Percentiles rank a stretch among this genome's conserved stretches.
Evolutionary conservation across 2,113 vertebrate genomes (phyloP).

Genomic region (Prionailurus bengalensis): DNA sequence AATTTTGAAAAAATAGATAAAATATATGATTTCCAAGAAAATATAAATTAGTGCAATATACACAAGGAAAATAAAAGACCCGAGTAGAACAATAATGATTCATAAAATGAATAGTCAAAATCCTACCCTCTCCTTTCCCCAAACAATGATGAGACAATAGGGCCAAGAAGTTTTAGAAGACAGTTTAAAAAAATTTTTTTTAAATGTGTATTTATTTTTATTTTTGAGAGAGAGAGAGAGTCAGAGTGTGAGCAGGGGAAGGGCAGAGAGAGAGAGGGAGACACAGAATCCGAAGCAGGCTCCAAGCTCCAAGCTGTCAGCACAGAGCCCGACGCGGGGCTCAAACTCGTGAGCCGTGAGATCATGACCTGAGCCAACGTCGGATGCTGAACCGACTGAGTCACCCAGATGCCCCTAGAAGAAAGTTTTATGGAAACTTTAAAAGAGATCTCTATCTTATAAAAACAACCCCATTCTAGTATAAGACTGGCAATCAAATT

Average conservation of each 20-base stretch:
- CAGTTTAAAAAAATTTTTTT: neutral
- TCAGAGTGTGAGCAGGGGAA: too few relatives aligned
- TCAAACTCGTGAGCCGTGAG: too few relatives aligned
- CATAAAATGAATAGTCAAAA: neutral
- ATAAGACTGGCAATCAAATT: neutral
- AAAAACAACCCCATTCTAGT: neutral
- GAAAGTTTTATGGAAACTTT: neutral
- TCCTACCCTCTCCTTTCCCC: neutral
- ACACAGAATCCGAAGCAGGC: too few relatives aligned
- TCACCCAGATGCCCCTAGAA: neutral
- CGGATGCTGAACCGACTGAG: too few relatives aligned
- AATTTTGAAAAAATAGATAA: neutral
- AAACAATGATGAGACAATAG: neutral
- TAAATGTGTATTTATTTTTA: too few relatives aligned
- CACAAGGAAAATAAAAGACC: neutral
- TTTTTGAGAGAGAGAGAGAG: too few relatives aligned
- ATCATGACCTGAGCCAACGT: too few relatives aligned
- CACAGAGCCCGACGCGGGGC: fast-evolving
- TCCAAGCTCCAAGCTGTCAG: too few relatives aligned
- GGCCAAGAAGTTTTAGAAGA: neutral
- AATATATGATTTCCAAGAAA: neutral
- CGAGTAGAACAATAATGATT: neutral
- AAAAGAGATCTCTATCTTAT: neutral
- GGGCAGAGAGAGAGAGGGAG: too few relatives aligned
- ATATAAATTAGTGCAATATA: neutral